Base-by-base conservation (phyloP, 2,113 vertebrate species). In the Syngnathus scovelli region DNA sequence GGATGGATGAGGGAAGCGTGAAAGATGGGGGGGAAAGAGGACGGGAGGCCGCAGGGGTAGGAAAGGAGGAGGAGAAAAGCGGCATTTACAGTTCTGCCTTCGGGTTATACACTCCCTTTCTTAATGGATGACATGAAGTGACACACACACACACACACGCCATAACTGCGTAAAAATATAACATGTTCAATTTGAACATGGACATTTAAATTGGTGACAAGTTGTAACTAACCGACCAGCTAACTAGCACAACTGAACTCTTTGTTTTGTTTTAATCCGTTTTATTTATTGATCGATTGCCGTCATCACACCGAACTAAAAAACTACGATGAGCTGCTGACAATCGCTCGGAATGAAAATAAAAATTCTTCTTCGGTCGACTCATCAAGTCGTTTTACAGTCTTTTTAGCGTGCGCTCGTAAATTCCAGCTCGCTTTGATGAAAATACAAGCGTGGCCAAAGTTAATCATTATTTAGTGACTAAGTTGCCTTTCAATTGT, bases 41-140 rank as follows among this genome's bases (percentile, higher is more conserved):
- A 2, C 6, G 59, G 1, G 13, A 15, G 67, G 59, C 18, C 36
- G 38, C 16, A 61, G 43, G 58, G 18, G 13, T 27, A 43, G 18
- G 13, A 16, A 43, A 64, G 70, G 56, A 38, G 65, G 55, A 39
- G 64, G 61, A 48, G 58, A 58, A 61, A 61, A 38, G 61, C 8
- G 61, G 41, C 21, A 27, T 61, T 52, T 69, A 65, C 83, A 79
- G 84, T 83, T 87, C 81, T 80, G 46, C 68, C 82, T 75, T 78
- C 59, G 63, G 79, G 85, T 63, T 51, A 33, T 66, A 76, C 72
- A 55, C 80, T 79, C 72, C 55, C 55, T 54, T 68, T 64, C 63
- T 74, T 64, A 8, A 39, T 44, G 72, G 52, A 63, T 16, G 23
- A 1, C 1, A 58, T 37, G 62, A 33, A 7, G 55, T 15, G 55